These are phyloP conservation scores for Holothuria scabra DNA, from an alignment of 53 echinoderm and acorn worm species.

Conservation along the genomic window DNA sequence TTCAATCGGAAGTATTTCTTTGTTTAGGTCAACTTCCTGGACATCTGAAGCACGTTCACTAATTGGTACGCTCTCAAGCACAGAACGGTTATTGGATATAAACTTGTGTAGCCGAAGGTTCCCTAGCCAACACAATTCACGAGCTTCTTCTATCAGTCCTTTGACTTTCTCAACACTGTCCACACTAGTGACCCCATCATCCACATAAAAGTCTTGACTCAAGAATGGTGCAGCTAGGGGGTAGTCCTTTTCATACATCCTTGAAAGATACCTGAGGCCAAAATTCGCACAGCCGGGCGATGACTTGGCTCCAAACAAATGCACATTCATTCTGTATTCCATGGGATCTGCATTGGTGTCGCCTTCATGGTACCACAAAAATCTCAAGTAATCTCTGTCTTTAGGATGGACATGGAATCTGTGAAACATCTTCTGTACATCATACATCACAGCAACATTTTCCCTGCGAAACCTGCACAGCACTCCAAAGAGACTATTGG, in stretches of 20 bases:
- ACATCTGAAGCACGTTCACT: constrained; percentile 47
- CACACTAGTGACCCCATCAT: too few relatives aligned
- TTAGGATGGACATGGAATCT: too few relatives aligned
- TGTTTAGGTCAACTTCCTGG: constrained; percentile 19
- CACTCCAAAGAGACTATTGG: constrained; percentile 59
- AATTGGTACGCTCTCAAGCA: constrained; percentile 53
- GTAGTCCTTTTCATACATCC: constrained; percentile 47
- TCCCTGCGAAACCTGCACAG: constrained; percentile 56
- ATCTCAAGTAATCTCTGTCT: too few relatives aligned
- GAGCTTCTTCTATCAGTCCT: constrained; percentile 36
- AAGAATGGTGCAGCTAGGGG: constrained; percentile 61
- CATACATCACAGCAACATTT: constrained; percentile 51
- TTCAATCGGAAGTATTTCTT: constrained; percentile 44
- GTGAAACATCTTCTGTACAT: too few relatives aligned
- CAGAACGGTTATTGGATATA: constrained; percentile 56
- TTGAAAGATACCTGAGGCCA: constrained; percentile 61
- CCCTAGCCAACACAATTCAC: constrained; percentile 43
- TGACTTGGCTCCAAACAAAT: constrained; percentile 57
- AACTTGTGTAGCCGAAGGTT: constrained; percentile 73
- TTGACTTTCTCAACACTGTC: constrained; percentile 38
- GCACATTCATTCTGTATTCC: too few relatives aligned
- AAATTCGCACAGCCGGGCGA: constrained; percentile 74
- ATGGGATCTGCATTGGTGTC: too few relatives aligned
- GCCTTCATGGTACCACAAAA: too few relatives aligned
- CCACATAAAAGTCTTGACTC: constrained; percentile 71